These are phyloP conservation scores for Mionectes macconnelli DNA, from an alignment of 2,113 vertebrate genomes.

Conservation along the genomic window DNA sequence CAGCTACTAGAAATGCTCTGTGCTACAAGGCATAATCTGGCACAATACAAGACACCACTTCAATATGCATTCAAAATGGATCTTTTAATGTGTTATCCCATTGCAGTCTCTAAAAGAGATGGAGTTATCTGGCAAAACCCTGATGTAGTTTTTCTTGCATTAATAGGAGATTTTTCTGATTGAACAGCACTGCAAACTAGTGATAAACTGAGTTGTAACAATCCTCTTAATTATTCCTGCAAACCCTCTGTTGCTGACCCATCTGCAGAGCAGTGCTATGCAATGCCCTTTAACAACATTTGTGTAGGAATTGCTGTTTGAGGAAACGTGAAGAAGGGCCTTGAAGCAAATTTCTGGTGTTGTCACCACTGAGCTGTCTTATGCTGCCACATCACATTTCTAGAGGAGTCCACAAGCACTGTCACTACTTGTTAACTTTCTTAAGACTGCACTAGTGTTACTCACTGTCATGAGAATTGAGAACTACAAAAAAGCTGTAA, in stretches of 20 bases:
- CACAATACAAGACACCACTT: not conserved
- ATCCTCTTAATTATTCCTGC: not conserved
- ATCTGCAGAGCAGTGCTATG: not conserved
- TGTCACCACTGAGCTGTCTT: not conserved
- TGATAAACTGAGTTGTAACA: not conserved
- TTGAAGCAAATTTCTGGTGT: not conserved
- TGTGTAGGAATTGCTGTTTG: not conserved
- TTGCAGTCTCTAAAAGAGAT: not conserved
- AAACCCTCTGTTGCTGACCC: not conserved
- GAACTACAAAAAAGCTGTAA: not conserved
- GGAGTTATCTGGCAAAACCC: not conserved
- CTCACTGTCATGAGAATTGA: not conserved
- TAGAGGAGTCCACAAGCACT: not conserved
- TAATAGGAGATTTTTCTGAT: not conserved
- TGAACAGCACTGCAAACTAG: not conserved
- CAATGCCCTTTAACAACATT: not conserved
- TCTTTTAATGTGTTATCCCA: slow-evolving; percentile 24
- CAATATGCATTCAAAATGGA: slow-evolving; percentile 9
- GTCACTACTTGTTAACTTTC: slow-evolving; percentile 14
- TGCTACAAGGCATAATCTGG: not conserved
- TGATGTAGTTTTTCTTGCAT: not conserved
- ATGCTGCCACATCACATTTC: slow-evolving; percentile 2
- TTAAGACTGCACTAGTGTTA: not conserved
- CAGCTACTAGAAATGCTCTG: not conserved
- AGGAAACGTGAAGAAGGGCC: not conserved